Evolutionary conservation across 2,797 vertebrate genomes (phyloP).

Genomic region (Aldrovandia affinis): DNA sequence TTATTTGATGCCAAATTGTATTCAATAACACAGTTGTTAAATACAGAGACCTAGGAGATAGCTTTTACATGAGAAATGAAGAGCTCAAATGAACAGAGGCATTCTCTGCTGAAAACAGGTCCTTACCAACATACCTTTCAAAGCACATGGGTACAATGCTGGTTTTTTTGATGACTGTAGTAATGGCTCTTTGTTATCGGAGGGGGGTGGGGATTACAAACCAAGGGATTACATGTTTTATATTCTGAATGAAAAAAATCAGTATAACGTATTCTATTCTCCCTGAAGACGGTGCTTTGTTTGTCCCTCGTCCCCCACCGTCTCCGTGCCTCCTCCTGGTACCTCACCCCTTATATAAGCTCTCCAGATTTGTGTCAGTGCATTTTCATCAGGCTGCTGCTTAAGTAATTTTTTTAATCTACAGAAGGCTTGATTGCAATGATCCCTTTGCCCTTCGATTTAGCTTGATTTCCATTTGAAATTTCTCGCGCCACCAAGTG

Average conservation of each 20-base stretch:
- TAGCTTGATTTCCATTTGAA: background rate
- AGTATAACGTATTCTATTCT: background rate
- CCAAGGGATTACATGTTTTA: slow-evolving; percentile 19
- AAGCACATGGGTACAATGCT: slow-evolving; percentile 8
- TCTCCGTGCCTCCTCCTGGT: background rate
- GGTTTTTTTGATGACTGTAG: slow-evolving; percentile 28
- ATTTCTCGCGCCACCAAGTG: background rate
- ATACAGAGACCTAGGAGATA: slow-evolving; percentile 56
- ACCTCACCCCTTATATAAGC: background rate
- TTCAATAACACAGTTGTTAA: slow-evolving; percentile 70
- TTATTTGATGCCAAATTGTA: slow-evolving; percentile 71
- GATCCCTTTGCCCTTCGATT: slow-evolving; percentile 6
- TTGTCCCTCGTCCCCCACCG: slow-evolving; percentile 4
- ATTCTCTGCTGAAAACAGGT: slow-evolving; percentile 52
- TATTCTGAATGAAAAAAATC: background rate
- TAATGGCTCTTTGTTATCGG: slow-evolving; percentile 38
- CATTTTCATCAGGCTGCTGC: background rate
- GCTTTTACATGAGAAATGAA: slow-evolving; percentile 44
- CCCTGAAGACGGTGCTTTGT: background rate
- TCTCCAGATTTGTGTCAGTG: background rate
- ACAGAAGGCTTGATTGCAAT: background rate
- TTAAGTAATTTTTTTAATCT: background rate
- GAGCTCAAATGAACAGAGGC: slow-evolving; percentile 8
- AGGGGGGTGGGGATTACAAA: slow-evolving; percentile 26
- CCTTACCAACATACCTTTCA: slow-evolving; percentile 37